These are phyloP conservation scores for Leptopilina syphax DNA, from an alignment of 2,888 invertebrate genomes.

Conservation along the genomic window DNA sequence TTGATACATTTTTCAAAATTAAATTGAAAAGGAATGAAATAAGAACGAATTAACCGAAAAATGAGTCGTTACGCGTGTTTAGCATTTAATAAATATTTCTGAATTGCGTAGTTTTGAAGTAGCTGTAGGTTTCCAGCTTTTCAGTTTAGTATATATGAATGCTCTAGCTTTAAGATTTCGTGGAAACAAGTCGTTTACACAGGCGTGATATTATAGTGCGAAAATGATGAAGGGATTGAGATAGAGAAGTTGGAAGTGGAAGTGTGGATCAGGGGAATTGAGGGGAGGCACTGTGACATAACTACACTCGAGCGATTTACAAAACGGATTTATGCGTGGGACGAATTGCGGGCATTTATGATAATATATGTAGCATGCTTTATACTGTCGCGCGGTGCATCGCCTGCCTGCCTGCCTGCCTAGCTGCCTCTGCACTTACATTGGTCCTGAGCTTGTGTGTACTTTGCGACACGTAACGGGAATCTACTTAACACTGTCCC, in stretches of 20 bases:
- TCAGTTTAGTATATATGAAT: neutral
- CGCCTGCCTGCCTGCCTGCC: neutral
- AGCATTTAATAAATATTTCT: too few relatives aligned
- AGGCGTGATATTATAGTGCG: conserved; percentile 35
- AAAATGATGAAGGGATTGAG: conserved; percentile 35
- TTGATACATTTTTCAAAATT: too few relatives aligned
- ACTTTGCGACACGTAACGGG: conserved; percentile 56
- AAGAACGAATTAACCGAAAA: too few relatives aligned
- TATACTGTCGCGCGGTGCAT: conserved; percentile 44
- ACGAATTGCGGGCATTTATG: conserved; percentile 74
- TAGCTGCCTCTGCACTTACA: conserved; percentile 23
- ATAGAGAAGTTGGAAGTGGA: conserved; percentile 27
- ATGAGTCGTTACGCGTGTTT: too few relatives aligned
- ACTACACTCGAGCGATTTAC: conserved; percentile 71
- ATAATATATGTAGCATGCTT: conserved; percentile 65
- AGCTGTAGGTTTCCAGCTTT: too few relatives aligned
- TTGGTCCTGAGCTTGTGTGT: conserved; percentile 52
- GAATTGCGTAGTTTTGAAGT: too few relatives aligned
- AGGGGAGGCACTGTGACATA: conserved; percentile 63
- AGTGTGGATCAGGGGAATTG: conserved; percentile 25
- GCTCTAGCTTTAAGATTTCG: conserved; percentile 31
- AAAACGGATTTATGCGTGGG: conserved; percentile 76
- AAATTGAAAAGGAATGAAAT: too few relatives aligned
- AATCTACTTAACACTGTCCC: conserved; percentile 75
- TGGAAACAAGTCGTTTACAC: conserved; percentile 39